Base-by-base conservation (phyloP, 1,140 invertebrate genomes). In the Cydia strobilella region DNA sequence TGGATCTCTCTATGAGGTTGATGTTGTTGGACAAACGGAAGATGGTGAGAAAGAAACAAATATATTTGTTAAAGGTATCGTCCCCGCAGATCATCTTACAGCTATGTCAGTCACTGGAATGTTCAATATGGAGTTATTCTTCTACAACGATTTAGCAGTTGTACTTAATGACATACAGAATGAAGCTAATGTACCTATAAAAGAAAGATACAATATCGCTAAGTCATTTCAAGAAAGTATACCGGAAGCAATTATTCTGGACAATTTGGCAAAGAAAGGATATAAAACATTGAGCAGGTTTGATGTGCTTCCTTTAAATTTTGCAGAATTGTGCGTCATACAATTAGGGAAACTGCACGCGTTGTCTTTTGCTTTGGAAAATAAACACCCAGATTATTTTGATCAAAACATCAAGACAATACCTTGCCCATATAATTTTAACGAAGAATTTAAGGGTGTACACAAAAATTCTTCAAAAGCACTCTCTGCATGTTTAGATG, bases 41-140 rank as follows among this genome's bases (percentile, higher is more conserved):
- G 62, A 82, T 10, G 80, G 76, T 0, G 25, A 77, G 0, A 83
- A 86, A 74, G 80, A 82, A 76, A 82, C 76, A 3, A 80, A 84
- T 59, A 77, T 90, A 69, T 90, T 90, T 74, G 72, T 88, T 15
- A 90, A 90, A 78, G 74, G 76, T 2, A 84, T 87, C 3, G 10
- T 66, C 6, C 63, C 63, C 7, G 63, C n/a, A 7, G 63, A 66
- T n/a, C 63, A 39, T 66, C 13, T 66, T 27, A 66, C 63, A 13
- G 63, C 31, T 66, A 0, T 66, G 13, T 66, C 63, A 35, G 65
- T 69, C n/a, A 35, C n/a, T 69, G 65, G 9, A 9, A 69, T 69
- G 27, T 69, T 69, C 31, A 18, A n/a, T 4, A 69, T 69, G 65
- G 65, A 69, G 3, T 18, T 69, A 18, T 69, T 69, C n/a, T 35